Evolutionary conservation across 2,113 vertebrate species (phyloP).

Genomic region (Saccopteryx bilineata): DNA sequence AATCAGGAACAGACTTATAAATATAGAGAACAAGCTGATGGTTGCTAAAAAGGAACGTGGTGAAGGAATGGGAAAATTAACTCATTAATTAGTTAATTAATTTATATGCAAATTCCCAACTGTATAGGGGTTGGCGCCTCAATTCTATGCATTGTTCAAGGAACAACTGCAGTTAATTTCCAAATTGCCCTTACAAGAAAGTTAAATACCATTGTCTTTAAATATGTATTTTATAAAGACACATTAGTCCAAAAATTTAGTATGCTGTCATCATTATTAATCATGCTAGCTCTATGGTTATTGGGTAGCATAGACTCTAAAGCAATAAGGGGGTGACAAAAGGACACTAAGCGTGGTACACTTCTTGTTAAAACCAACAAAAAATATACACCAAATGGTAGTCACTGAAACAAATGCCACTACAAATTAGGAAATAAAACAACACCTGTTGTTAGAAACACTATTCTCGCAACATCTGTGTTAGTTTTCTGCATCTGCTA

Average conservation of each 20-base stretch:
- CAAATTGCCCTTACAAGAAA: background rate
- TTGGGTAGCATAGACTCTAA: background rate
- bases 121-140: background rate
- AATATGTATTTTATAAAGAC: background rate
- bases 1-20: background rate
- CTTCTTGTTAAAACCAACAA: background rate
- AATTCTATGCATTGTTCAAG: background rate
- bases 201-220: background rate
- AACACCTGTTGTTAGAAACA: background rate
- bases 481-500: background rate
- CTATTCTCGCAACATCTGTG: background rate
- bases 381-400: conserved; percentile 35
- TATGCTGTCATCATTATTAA: background rate
- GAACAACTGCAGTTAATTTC: background rate
- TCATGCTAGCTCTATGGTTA: background rate
- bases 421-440: background rate
- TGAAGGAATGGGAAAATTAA: background rate
- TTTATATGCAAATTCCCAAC: background rate
- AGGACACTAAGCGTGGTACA: background rate
- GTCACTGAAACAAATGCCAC: background rate
- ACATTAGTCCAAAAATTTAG: background rate
- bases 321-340: background rate
- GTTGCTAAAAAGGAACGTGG: background rate
- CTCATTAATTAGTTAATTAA: background rate
- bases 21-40: background rate